Conservation (phyloP, 2,113 vertebrate species). For the Illadopsis cleaveri region DNA sequence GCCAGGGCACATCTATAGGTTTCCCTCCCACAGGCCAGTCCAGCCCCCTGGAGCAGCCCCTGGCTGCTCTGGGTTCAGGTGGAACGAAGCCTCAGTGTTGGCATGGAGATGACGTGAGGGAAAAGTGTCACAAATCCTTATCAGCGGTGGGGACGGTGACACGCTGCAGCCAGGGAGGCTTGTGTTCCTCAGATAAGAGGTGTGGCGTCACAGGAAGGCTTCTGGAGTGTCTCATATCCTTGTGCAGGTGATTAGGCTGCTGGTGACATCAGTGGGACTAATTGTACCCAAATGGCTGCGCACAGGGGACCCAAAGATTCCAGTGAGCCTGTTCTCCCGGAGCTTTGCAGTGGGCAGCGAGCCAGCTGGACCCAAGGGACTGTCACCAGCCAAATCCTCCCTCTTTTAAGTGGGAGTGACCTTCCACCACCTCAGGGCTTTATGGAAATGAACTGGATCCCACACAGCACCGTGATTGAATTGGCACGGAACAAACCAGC, state of each 20-base stretch:
- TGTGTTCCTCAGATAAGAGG: conserved; percentile 31
- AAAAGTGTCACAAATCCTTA: neutral
- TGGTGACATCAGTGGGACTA: neutral
- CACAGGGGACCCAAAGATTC: neutral
- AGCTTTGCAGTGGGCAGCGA: neutral
- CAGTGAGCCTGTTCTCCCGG: neutral
- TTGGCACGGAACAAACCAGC: neutral
- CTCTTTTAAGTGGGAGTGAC: neutral
- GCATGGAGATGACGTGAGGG: neutral
- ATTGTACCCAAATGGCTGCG: neutral
- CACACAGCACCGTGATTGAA: neutral
- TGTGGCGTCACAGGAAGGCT: neutral
- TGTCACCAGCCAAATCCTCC: neutral
- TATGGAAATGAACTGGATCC: neutral
- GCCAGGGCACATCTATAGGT: neutral
- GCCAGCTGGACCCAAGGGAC: neutral
- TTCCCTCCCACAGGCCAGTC: neutral
- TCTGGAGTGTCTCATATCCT: neutral
- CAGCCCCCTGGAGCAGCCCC: neutral
- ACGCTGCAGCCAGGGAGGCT: neutral
- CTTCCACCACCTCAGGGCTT: neutral
- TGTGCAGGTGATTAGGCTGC: neutral
- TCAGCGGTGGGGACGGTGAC: neutral
- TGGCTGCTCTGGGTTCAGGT: neutral
- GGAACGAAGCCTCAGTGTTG: neutral